phyloP scores from a whole-genome alignment of 2,113 vertebrate species.

The Amblyornis subalaris region DNA sequence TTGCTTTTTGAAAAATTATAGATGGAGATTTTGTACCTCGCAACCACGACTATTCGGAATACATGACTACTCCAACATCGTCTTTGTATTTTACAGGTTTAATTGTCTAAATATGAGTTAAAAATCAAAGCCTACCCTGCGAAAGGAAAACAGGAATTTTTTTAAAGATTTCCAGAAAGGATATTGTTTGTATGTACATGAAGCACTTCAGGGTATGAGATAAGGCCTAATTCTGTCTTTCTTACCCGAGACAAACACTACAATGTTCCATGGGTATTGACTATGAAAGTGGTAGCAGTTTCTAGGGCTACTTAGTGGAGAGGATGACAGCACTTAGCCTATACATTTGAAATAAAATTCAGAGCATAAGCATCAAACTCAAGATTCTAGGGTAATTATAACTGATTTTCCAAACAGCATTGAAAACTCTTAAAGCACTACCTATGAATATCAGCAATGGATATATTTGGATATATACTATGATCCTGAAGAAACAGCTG shows the following conservation, averaged over 20 bases:
- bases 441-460: neutral
- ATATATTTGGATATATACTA: neutral
- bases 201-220: neutral
- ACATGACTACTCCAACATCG: neutral
- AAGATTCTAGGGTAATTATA: neutral
- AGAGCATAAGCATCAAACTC: neutral
- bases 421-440: neutral
- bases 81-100: neutral
- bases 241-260: neutral
- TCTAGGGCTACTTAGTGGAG: neutral
- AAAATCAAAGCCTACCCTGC: neutral
- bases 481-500: neutral
- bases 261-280: accelerated
- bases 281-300: neutral
- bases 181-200: neutral
- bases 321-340: neutral
- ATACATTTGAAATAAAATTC: neutral
- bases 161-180: neutral
- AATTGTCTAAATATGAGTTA: neutral
- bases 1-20: neutral
- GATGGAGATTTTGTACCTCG: neutral
- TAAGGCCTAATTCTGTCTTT: neutral
- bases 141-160: neutral
- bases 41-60: neutral
- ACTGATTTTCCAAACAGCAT: neutral